Evolutionary conservation across 1,140 invertebrate genomes (phyloP), one percentile per base, ranked within the genome.

Genomic region (Vollenhovia emeryi): DNA sequence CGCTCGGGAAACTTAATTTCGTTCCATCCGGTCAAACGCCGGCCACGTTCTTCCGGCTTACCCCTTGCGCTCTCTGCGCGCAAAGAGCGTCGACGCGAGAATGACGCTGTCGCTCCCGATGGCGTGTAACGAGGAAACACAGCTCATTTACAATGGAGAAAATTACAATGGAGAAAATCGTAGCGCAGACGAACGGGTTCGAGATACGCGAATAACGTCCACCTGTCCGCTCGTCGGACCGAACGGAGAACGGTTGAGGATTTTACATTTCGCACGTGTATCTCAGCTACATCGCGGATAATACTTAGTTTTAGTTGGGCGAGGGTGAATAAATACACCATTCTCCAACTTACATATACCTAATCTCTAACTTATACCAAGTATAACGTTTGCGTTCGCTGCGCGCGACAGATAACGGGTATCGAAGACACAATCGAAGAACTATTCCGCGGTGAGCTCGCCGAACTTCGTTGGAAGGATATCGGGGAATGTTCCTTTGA

Each of bases 101-200:
- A 24, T 76, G 55, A 57, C 52, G 40, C 24, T 30, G 55, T 43
- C 43, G 59, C n/a, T 24, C n/a, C 43, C 52, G 30, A 68, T 21
- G 33, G 40, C 48, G 48, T 24, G 6, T 9, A 40, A 79, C 43
- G 59, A 79, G 45, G 15, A 52, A 36, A 21, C 9, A 18, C n/a
- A 13, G 30, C 60, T 68, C 60, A 76, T 43, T 59, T 27, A 45
- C 74, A 76, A 76, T 62, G 24, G 3, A 60, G 71, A 40, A 15
- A 55, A 74, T 74, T 40, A 45, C 74, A 76, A 76, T 62, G 18
- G 1, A 60, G 30, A 64, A 79, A 78, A 64, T 78, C 33, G 36
- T 48, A 48, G 18, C 15, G 30, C 3, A 15, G 45, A 40, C 40
- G 30, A 78, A 78, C 21, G 11, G 3, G 5, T n/a, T 36, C 13